Conservation (phyloP, 2,797 vertebrate genomes). For the Ispidina lecontei region DNA sequence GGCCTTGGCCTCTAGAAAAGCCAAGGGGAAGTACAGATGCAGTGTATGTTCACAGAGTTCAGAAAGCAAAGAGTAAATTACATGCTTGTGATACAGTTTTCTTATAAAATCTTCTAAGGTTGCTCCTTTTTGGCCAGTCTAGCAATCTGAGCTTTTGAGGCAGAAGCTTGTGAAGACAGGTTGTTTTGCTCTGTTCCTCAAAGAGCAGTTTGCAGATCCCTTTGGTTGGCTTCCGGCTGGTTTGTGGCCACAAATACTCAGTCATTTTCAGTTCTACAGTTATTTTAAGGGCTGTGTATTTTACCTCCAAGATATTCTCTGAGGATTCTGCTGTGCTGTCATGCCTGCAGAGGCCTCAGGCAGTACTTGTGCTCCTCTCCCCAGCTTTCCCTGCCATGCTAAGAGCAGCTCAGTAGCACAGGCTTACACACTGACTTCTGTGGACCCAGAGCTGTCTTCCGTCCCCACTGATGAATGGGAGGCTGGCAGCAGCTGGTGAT, state of each 20-base stretch:
- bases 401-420: not conserved
- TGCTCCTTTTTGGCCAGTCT: not conserved
- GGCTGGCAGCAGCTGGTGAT: not conserved
- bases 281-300: not conserved
- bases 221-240: not conserved
- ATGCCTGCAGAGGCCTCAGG: not conserved
- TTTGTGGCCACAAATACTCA: not conserved
- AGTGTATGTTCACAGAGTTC: not conserved
- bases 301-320: not conserved
- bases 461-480: not conserved
- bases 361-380: not conserved
- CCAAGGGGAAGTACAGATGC: not conserved
- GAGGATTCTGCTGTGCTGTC: not conserved
- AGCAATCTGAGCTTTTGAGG: not conserved
- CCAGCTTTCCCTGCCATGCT: not conserved
- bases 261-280: not conserved
- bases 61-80: not conserved
- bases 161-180: not conserved
- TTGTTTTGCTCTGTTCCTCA: not conserved
- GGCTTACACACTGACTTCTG: not conserved
- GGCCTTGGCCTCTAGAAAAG: not conserved
- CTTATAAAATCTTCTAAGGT: not conserved
- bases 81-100: not conserved
- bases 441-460: not conserved
- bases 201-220: not conserved